Conservation (phyloP, 2,888 invertebrate species). For the Amblyjoppa proteus region DNA sequence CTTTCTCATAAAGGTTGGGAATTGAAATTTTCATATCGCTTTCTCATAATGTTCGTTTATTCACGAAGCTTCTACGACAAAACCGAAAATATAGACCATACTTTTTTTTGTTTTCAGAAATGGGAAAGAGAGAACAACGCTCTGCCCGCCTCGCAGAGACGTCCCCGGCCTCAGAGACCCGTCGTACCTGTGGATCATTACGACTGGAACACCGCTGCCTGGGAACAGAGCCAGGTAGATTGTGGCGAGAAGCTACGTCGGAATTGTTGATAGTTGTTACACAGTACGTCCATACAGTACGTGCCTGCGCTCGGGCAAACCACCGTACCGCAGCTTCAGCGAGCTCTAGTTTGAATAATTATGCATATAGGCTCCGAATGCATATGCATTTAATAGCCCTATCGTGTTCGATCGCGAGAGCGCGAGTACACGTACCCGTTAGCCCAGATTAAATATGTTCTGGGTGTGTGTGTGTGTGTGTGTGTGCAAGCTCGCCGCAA, state of each 20-base stretch:
- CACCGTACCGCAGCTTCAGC: constrained; percentile 2
- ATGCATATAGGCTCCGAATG: constrained; percentile 18
- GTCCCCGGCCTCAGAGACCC: constrained; percentile 87
- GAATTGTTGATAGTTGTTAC: not conserved
- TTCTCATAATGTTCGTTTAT: too few species aligned
- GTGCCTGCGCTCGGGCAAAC: constrained; percentile 13
- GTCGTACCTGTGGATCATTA: constrained; percentile 82
- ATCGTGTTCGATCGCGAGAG: constrained; percentile 42
- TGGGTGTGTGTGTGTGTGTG: not conserved
- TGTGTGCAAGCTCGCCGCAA: not conserved
- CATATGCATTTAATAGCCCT: constrained; percentile 53
- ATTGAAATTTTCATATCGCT: too few species aligned
- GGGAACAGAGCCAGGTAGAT: constrained; percentile 86
- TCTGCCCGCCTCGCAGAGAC: constrained; percentile 86
- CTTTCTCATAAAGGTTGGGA: too few species aligned
- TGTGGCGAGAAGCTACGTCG: not conserved
- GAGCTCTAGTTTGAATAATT: constrained; percentile 17
- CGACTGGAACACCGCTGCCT: constrained; percentile 86
- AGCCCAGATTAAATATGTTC: constrained; percentile 45
- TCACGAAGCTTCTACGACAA: too few species aligned
- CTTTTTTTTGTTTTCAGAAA: constrained; percentile 84
- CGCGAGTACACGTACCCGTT: constrained; percentile 38
- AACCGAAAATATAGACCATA: too few species aligned
- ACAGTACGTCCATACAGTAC: constrained; percentile 7
- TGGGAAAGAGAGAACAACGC: constrained; percentile 88